Evolutionary conservation across 2,113 vertebrate species (phyloP).

Genomic region (Lichenostomus cassidix): DNA sequence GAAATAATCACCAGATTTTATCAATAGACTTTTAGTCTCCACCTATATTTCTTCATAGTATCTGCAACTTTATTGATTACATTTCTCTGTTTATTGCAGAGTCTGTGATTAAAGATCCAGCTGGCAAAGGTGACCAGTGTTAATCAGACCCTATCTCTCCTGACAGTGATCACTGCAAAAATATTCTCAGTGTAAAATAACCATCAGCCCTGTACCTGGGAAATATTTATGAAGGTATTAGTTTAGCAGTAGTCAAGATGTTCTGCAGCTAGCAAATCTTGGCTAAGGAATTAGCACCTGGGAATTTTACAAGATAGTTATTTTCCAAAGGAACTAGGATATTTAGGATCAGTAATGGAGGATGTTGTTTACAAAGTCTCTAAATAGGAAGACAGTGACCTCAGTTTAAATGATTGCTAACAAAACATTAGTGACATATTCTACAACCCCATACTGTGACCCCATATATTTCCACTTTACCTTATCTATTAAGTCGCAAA

Average conservation of each 20-base stretch:
- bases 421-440: not conserved
- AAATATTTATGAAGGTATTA: not conserved
- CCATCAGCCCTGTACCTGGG: not conserved
- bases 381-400: not conserved
- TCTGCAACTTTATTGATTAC: not conserved
- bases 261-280: not conserved
- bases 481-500: not conserved
- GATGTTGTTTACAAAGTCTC: not conserved
- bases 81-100: not conserved
- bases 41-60: slow-evolving; percentile 24
- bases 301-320: not conserved
- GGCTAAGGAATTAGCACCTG: not conserved
- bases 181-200: not conserved
- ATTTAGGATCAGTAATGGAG: not conserved
- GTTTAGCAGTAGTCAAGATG: not conserved
- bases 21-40: not conserved
- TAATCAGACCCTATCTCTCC: slow-evolving; percentile 14
- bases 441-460: not conserved
- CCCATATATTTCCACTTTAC: not conserved
- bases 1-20: slow-evolving; percentile 19
- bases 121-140: not conserved
- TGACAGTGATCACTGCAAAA: not conserved
- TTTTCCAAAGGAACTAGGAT: not conserved
- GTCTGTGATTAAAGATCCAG: not conserved
- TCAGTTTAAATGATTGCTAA: not conserved